A percentile compares a stretch with the other conserved stretches of the same genome.
Conservation (phyloP, 2,888 invertebrate species). For the Sthenelais limicola region DNA sequence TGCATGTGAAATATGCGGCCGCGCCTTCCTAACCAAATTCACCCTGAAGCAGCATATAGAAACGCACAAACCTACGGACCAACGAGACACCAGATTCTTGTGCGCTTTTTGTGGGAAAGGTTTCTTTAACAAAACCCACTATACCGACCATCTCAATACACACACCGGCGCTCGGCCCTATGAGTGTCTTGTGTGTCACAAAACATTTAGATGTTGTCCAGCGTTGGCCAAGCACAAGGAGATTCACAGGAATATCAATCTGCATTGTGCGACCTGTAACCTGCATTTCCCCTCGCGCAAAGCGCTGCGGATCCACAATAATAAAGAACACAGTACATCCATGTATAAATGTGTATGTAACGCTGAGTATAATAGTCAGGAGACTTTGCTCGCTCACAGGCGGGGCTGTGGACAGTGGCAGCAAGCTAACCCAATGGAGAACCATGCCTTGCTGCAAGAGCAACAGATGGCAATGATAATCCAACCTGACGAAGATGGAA, state of each 20-base stretch:
- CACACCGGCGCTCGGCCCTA: slow-evolving; percentile 27
- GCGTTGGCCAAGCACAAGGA: slow-evolving; percentile 24
- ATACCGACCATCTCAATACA: slow-evolving; percentile 22
- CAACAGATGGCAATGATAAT: slow-evolving; percentile 25
- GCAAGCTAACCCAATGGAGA: slow-evolving; percentile 11
- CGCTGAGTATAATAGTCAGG: neutral
- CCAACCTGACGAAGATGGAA: neutral
- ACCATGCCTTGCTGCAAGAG: slow-evolving; percentile 14
- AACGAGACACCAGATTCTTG: neutral
- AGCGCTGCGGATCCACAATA: slow-evolving; percentile 25
- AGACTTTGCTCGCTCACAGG: slow-evolving; percentile 11
- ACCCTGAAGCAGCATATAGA: slow-evolving; percentile 13
- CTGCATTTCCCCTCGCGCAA: slow-evolving; percentile 25
- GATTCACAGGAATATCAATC: slow-evolving; percentile 2
- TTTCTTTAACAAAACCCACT: slow-evolving; percentile 5
- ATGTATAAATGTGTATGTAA: slow-evolving; percentile 22
- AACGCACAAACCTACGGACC: slow-evolving; percentile 16
- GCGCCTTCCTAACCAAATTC: slow-evolving; percentile 15
- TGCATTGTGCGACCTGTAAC: neutral
- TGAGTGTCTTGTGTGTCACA: slow-evolving; percentile 19
- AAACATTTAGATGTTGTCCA: slow-evolving; percentile 21
- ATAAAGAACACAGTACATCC: slow-evolving; percentile 1
- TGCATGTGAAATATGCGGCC: slow-evolving; percentile 20
- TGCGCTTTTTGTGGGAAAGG: slow-evolving; percentile 31
- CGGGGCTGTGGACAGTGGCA: slow-evolving; percentile 15